Percentiles rank a stretch among this genome's conserved stretches.
Evolutionary conservation across 2,113 vertebrate genomes (phyloP).

Genomic region (Syngnathus floridae): DNA sequence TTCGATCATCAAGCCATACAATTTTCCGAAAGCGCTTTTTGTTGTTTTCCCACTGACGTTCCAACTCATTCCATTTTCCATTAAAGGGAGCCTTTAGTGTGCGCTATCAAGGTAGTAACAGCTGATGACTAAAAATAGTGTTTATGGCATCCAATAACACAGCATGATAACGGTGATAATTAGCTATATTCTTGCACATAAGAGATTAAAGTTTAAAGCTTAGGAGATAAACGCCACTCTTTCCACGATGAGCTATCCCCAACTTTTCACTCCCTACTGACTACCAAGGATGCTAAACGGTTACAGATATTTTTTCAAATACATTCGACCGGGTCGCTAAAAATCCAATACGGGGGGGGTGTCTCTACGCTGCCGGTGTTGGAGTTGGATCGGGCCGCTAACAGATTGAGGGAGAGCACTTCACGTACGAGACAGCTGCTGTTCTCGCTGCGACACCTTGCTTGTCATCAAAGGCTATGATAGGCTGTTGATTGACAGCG

Average conservation of each 20-base stretch:
- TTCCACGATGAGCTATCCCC: background rate
- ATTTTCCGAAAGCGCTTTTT: background rate
- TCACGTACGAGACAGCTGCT: conserved; percentile 67
- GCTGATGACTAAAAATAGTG: conserved; percentile 4
- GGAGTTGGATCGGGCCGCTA: conserved; percentile 47
- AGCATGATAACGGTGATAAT: conserved; percentile 4
- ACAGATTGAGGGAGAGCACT: conserved; percentile 67
- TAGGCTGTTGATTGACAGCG: conserved; percentile 68
- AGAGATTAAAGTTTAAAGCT: background rate
- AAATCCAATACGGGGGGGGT: conserved; percentile 42
- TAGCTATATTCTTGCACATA: background rate
- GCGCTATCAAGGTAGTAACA: conserved; percentile 6
- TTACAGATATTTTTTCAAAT: background rate
- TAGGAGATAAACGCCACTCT: background rate
- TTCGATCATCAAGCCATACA: background rate
- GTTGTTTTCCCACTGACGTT: conserved; percentile 1
- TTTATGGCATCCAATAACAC: conserved; percentile 1
- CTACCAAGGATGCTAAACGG: background rate
- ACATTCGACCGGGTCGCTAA: conserved; percentile 42
- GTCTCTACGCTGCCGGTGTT: background rate
- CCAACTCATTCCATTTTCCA: conserved; percentile 9
- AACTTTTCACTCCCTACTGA: background rate
- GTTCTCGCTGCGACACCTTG: conserved; percentile 54
- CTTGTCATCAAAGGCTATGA: conserved; percentile 68
- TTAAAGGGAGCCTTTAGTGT: conserved; percentile 5